Percentiles rank a stretch among this genome's conserved stretches.
Conservation (phyloP, 2,797 vertebrate species). For the Alfaro cultratus region DNA sequence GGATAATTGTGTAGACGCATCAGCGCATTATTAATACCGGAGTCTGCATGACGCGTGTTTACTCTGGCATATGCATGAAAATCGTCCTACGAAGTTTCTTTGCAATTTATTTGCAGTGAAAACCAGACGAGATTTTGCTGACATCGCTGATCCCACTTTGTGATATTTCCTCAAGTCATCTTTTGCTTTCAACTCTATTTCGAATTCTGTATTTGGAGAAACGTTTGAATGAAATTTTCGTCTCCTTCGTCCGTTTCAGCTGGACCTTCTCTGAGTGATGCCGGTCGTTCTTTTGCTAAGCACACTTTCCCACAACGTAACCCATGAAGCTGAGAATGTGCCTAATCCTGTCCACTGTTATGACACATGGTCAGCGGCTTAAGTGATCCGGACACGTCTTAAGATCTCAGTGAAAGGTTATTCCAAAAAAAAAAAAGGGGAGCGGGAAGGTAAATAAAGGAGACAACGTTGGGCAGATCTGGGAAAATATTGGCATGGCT, state of each 20-base stretch:
- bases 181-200: neutral
- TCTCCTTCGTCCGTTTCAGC: neutral
- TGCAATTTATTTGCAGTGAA: too few species aligned
- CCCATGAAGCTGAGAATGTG: slow-evolving; percentile 73
- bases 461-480: slow-evolving; percentile 66
- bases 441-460: slow-evolving; percentile 67
- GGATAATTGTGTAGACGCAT: neutral
- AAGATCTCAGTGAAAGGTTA: slow-evolving; percentile 66
- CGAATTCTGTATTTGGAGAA: too few species aligned
- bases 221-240: neutral
- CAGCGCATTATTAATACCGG: neutral
- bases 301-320: slow-evolving; percentile 61
- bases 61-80: too few species aligned
- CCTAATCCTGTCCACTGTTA: slow-evolving; percentile 70
- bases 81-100: neutral
- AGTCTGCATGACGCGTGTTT: neutral
- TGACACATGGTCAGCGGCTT: slow-evolving; percentile 76
- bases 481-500: slow-evolving; percentile 70
- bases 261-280: slow-evolving; percentile 4
- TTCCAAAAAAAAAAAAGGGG: slow-evolving; percentile 40
- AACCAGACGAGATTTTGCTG: neutral
- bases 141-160: neutral
- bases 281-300: slow-evolving; percentile 4
- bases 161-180: neutral
- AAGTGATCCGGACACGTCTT: slow-evolving; percentile 67